Evolutionary conservation across 2,888 invertebrate genomes (phyloP), one percentile per base, ranked within the genome.

Genomic region (Ormyrus pomaceus): DNA sequence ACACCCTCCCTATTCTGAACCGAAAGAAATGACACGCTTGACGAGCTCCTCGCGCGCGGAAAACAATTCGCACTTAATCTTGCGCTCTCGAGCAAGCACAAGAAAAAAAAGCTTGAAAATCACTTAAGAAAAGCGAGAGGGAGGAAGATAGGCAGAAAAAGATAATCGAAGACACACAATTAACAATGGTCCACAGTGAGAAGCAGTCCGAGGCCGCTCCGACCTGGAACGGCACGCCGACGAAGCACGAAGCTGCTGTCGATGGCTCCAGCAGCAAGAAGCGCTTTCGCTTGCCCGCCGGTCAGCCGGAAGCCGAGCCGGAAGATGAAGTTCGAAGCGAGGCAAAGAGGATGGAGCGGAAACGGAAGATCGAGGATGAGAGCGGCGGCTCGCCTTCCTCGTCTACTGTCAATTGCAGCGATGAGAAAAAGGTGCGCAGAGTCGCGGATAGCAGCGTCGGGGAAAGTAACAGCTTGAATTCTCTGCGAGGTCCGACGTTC

Each of bases 401-500:
- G 34, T 34, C 34, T 34, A 34, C 34, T 34, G 34, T n/a, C 34
- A 34, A 34, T 34, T 34, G 34, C 34, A 34, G 34, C 34, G 34
- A 34, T 3, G 34, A 34, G 34, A 34, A 34, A 34, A 34, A 34
- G 34, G 34, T 34, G 34, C 34, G 34, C 34, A 34, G 34, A 34
- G 34, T 34, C 34, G 34, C 34, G 34, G 34, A 34, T 34, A 34
- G 34, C 34, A 34, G 34, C 4, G 34, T 45, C 2, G 69, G 73
- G 13, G 51, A 50, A 0, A 70, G 51, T 9, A 77, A 73, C 58
- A 10, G n/a, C n/a, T 34, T 34, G 34, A 34, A 34, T 34, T 34
- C 34, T 3, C 66, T 5, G 58, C 69, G 19, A 48, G 73, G 7
- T 65, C 87, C 88, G 8, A 83, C 87, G 10, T 84, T 90, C 51